phyloP scores from a whole-genome alignment of 2,888 invertebrate genomes.

The Empis stercorea region DNA sequence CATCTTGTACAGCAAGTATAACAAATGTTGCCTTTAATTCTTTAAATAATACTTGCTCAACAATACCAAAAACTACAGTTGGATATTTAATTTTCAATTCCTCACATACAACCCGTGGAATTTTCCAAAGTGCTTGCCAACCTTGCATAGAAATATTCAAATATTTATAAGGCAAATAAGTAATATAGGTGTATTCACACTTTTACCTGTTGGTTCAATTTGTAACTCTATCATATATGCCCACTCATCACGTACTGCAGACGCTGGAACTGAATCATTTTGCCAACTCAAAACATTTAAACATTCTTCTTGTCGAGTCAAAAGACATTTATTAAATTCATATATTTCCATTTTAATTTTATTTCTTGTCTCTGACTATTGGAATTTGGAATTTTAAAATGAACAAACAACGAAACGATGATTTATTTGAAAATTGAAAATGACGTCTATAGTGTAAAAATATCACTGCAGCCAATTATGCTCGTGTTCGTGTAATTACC shows the following conservation, averaged over 20 bases:
- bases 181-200: background rate
- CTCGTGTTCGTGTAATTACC: no score
- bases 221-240: conserved; percentile 41
- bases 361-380: no score
- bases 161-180: background rate
- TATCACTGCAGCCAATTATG: no score
- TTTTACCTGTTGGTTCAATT: conserved; percentile 39
- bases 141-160: conserved; percentile 26
- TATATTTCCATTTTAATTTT: conserved; percentile 41
- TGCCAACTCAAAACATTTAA: conserved; percentile 38
- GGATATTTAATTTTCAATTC: conserved; percentile 45
- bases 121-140: conserved; percentile 52
- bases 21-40: conserved; percentile 40
- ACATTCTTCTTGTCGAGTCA: conserved; percentile 42
- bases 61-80: conserved; percentile 43
- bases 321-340: conserved; percentile 44
- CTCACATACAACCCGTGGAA: conserved; percentile 44
- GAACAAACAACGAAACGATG: no score
- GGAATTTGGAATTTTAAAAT: no score
- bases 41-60: conserved; percentile 39
- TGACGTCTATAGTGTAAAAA: no score
- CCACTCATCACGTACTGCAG: conserved; percentile 43
- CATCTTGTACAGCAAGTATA: conserved; percentile 45
- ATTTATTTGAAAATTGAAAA: no score
- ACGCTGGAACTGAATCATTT: conserved; percentile 35